Evolutionary conservation across 2,888 invertebrate genomes (phyloP).

Genomic region (Cylloceria caligata): DNA sequence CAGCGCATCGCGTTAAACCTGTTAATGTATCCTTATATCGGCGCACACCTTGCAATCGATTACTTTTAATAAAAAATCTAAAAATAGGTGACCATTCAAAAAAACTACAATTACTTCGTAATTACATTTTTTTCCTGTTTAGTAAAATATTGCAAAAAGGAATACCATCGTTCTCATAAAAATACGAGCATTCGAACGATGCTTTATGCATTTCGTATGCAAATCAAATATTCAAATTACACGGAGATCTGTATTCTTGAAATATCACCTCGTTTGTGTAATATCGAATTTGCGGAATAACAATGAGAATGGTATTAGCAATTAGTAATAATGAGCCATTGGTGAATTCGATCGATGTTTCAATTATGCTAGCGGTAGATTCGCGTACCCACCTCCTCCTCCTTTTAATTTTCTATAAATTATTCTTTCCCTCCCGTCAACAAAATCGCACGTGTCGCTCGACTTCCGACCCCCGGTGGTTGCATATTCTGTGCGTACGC

Average conservation of each 20-base stretch:
- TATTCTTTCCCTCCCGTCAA: conserved; percentile 41
- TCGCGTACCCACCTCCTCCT: background rate
- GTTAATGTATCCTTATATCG: too few relatives aligned
- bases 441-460: conserved; percentile 37
- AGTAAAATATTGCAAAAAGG: background rate
- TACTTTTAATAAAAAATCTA: too few relatives aligned
- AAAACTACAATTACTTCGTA: background rate
- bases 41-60: too few relatives aligned
- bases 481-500: background rate
- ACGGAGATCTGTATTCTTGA: conserved; percentile 20
- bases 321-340: conserved; percentile 59
- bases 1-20: too few relatives aligned
- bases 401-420: conserved; percentile 36
- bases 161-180: background rate
- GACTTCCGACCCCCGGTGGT: background rate
- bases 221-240: conserved; percentile 14
- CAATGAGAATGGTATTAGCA: conserved; percentile 41
- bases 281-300: conserved; percentile 20
- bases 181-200: conserved; percentile 3
- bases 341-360: conserved; percentile 48
- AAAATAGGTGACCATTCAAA: background rate
- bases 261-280: conserved; percentile 13
- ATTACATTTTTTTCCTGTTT: background rate
- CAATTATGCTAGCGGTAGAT: conserved; percentile 37
- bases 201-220: conserved; percentile 10